Percentiles rank a stretch among this genome's conserved stretches.
These are phyloP conservation scores for Aphidius gifuensis DNA, from an alignment of 1,140 invertebrate genomes.

Conservation along the genomic window DNA sequence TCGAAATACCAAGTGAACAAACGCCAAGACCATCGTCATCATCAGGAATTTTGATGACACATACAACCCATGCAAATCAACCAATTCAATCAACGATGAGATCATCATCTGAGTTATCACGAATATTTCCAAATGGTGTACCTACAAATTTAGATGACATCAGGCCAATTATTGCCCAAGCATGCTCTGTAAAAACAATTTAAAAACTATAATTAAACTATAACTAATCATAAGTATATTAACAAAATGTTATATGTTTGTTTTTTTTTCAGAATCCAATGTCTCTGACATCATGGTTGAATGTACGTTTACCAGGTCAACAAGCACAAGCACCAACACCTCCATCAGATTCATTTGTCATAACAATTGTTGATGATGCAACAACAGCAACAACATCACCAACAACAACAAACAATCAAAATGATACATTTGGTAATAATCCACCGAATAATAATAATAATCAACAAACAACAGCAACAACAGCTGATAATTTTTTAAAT, in stretches of 20 bases:
- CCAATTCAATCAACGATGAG: not conserved
- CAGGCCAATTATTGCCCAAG: conserved; percentile 9
- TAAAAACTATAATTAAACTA: not conserved
- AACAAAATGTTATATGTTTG: not conserved
- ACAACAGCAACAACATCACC: not conserved
- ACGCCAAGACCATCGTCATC: not conserved
- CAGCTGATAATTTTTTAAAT: conserved; percentile 33
- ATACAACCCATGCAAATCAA: conserved; percentile 3
- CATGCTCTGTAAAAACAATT: conserved; percentile 2
- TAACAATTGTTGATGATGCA: not conserved
- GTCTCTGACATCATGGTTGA: conserved; percentile 40
- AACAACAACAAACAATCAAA: not conserved
- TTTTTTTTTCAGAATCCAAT: conserved; percentile 24
- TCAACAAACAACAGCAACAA: conserved; percentile 1
- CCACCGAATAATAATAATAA: not conserved
- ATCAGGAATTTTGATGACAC: not conserved
- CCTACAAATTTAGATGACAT: conserved; percentile 10
- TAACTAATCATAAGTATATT: not conserved
- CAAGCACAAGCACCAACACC: conserved; percentile 31
- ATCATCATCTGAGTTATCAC: not conserved
- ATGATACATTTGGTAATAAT: not conserved
- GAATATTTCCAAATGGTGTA: conserved; percentile 7
- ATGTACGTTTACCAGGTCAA: conserved; percentile 27
- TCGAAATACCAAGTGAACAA: too few relatives aligned
- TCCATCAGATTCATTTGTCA: conserved; percentile 6